Conservation (phyloP, 2,888 invertebrate genomes). For the Gymnoscelis rufifasciata region DNA sequence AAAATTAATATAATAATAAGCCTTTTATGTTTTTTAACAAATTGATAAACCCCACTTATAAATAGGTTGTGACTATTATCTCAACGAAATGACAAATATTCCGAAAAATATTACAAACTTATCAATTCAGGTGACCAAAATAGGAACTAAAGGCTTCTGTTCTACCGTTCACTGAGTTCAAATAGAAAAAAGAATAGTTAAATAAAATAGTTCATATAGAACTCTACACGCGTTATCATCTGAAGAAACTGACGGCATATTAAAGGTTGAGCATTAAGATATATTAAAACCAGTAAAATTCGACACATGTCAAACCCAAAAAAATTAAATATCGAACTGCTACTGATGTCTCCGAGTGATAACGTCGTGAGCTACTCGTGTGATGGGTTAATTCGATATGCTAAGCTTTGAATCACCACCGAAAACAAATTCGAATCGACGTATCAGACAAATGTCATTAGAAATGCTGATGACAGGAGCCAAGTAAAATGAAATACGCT, state of each 20-base stretch:
- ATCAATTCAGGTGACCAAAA: neutral
- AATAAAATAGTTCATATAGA: too few species aligned
- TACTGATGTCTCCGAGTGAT: constrained; percentile 61
- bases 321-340: constrained; percentile 50
- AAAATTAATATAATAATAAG: too few species aligned
- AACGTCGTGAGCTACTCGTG: constrained; percentile 43
- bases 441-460: constrained; percentile 44
- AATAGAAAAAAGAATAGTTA: too few species aligned
- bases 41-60: too few species aligned
- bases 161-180: too few species aligned
- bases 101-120: neutral
- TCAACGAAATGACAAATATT: too few species aligned
- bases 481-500: neutral
- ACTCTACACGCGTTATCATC: too few species aligned
- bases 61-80: too few species aligned
- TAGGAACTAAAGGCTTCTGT: neutral
- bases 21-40: too few species aligned
- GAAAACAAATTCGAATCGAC: constrained; percentile 53
- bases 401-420: constrained; percentile 49
- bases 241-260: constrained; percentile 2
- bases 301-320: constrained; percentile 38
- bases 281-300: constrained; percentile 35
- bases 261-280: constrained; percentile 19
- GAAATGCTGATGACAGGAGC: constrained; percentile 25
- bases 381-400: constrained; percentile 69